Percentiles rank a stretch among this genome's conserved stretches.
Evolutionary conservation across 2,113 vertebrate genomes (phyloP).

Genomic region (Lutjanus erythropterus): DNA sequence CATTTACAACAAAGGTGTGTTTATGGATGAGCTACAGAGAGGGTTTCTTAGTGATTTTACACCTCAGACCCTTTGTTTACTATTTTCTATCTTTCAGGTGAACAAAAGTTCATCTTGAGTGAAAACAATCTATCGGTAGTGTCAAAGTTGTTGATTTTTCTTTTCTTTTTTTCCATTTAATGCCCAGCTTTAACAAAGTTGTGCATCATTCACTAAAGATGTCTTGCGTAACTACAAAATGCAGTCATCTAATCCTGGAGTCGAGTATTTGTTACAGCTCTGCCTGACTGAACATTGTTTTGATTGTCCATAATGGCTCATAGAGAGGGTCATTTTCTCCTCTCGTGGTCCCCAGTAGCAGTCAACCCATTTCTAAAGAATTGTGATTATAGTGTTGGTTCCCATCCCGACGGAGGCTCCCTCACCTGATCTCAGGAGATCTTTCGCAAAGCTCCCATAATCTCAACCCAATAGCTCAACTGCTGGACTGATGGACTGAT

Average conservation of each 20-base stretch:
- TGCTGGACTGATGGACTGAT: constrained; percentile 69
- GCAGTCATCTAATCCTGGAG: constrained; percentile 5
- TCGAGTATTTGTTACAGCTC: constrained; percentile 4
- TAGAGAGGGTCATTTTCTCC: constrained; percentile 33
- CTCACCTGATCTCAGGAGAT: constrained; percentile 66
- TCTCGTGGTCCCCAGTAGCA: constrained; percentile 23
- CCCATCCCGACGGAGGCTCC: constrained; percentile 54
- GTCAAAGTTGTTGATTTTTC: background rate
- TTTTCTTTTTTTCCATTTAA: background rate
- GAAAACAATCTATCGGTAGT: background rate
- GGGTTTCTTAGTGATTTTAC: background rate
- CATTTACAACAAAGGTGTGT: background rate
- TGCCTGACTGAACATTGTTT: background rate
- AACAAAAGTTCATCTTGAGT: background rate
- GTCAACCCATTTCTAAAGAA: constrained; percentile 18
- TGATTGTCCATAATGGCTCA: constrained; percentile 13
- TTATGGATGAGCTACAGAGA: no score
- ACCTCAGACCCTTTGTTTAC: background rate
- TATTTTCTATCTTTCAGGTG: background rate
- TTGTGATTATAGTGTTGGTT: constrained; percentile 54
- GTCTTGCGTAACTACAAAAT: background rate
- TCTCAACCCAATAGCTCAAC: constrained; percentile 55
- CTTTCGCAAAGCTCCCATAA: constrained; percentile 69
- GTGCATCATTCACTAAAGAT: background rate
- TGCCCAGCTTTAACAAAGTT: background rate